Evolutionary conservation across 2,888 invertebrate genomes (phyloP), one percentile per base, ranked within the genome.

Genomic region (Calameuta filiformis): DNA sequence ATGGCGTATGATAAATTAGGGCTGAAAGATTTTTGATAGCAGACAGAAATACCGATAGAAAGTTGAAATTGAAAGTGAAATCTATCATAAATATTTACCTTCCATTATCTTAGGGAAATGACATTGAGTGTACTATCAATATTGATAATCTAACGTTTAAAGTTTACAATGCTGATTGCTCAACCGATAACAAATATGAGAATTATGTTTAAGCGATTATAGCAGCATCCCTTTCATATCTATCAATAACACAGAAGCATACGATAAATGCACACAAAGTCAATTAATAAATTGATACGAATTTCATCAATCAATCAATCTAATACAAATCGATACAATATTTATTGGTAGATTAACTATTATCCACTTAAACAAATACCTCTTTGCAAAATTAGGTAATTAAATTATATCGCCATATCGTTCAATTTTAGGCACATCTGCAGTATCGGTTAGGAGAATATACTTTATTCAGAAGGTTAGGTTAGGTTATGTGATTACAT

Each of bases 351-450:
- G 2, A 56, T 56, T 56, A 15, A 56, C 9, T 23, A 23, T 23
- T 56, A 23, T 56, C 0, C 56, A 56, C 23, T 23, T 15, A 15
- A 71, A 76, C 40, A 75, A 79, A 37, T 83, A 77, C 34, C 23
- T 6, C 1, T 15, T 6, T 40, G 15, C 1, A 15, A 40, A 40
- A 15, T 15, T 40, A 40, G 6, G 15, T 40, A 40, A 40, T 40
- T 15, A 40, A 40, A 40, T 15, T 40, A 40, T 40, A 40, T 40
- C 40, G 15, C 4, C 4, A 15, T 40, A 12, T 37, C 37, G 15
- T 40, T 40, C 12, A 15, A 15, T 15, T 40, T 1, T 40, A 12
- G 4, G 12, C 4, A 37, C 37, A 12, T 1, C 37, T 40, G 3
- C 4, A 40, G 15, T 40, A 40, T 40, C 15, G 40, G 15, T 1